These are phyloP conservation scores for Amblyornis subalaris DNA, from an alignment of 2,113 vertebrate species.

Conservation along the genomic window DNA sequence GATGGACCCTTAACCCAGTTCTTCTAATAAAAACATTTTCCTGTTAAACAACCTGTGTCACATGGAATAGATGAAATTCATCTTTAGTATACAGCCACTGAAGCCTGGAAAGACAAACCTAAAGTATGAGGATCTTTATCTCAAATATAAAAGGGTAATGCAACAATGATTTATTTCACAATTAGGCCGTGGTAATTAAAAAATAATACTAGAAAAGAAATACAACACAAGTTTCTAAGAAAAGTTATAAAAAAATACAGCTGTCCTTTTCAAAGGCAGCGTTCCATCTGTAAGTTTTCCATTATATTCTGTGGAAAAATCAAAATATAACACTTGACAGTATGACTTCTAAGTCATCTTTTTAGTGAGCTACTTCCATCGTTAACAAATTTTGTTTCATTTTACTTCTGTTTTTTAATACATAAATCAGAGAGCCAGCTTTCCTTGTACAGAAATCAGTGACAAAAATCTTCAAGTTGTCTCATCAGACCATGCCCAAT, in stretches of 20 bases:
- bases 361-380: neutral
- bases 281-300: neutral
- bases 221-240: neutral
- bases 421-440: neutral
- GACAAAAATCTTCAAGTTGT: neutral
- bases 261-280: neutral
- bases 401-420: neutral
- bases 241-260: neutral
- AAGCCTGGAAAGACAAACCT: conserved; percentile 20
- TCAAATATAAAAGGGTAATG: neutral
- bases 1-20: conserved; percentile 45
- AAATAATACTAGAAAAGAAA: neutral
- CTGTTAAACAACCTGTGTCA: conserved; percentile 54
- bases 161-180: neutral
- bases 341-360: neutral
- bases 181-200: conserved; percentile 3
- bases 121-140: neutral
- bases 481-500: neutral
- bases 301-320: neutral
- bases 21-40: conserved; percentile 59
- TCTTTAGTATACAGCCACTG: neutral
- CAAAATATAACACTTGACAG: neutral
- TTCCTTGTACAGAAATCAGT: neutral
- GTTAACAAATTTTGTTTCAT: neutral
- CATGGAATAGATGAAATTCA: conserved; percentile 44